Conservation (phyloP, 2,888 invertebrate genomes). For the Anagyrus pseudococci region DNA sequence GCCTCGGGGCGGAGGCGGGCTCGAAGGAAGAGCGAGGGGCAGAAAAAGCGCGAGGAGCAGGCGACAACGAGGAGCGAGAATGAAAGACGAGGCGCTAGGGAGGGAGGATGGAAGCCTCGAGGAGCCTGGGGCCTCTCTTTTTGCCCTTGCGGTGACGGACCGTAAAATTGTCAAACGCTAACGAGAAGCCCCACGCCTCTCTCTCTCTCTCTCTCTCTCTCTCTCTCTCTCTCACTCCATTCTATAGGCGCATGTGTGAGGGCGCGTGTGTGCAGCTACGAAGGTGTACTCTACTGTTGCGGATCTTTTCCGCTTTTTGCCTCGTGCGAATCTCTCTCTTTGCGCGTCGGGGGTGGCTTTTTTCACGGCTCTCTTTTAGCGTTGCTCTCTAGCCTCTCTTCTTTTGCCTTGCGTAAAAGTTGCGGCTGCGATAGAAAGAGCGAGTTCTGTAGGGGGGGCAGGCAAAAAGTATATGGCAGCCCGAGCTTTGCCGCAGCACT, state of each 20-base stretch:
- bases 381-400: constrained; percentile 15
- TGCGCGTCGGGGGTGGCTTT: constrained; percentile 1
- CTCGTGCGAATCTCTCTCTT: too few species aligned
- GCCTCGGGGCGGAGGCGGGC: too few species aligned
- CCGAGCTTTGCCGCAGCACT: constrained; percentile 17
- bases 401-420: neutral
- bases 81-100: constrained; percentile 17
- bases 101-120: neutral
- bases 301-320: too few species aligned
- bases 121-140: constrained; percentile 2
- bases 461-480: neutral
- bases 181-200: constrained; percentile 27
- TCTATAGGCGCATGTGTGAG: neutral
- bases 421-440: neutral
- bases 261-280: too few species aligned
- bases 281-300: too few species aligned
- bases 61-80: constrained; percentile 5
- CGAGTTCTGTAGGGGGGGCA: neutral
- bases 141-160: constrained; percentile 33
- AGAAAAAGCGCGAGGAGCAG: constrained; percentile 18
- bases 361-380: constrained; percentile 26
- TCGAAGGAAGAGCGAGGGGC: too few species aligned
- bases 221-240: constrained; percentile 8
- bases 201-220: neutral
- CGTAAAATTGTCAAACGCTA: constrained; percentile 41